Evolutionary conservation across 2,888 invertebrate species (phyloP), one percentile per base, ranked within the genome.

Genomic region (Danaus chrysippus): DNA sequence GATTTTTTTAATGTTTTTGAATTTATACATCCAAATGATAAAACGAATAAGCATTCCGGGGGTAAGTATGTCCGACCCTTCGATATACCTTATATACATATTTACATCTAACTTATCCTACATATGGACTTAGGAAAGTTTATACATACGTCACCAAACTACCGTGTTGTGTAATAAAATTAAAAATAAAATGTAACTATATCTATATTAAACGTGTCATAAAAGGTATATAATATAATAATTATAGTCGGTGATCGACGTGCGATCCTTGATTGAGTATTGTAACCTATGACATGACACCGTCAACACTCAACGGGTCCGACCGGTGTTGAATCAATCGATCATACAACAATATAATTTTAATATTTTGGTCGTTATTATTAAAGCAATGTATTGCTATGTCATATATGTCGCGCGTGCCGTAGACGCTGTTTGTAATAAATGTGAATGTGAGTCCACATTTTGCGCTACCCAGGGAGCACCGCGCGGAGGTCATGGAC

Each of bases 401-500:
- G 61, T 56, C 61, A 53, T 64, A 59, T 54, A 54, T 60, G 23
- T 34, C 52, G 62, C 61, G 72, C 72, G 72, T 73, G 68, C 71
- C 72, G 73, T 73, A 72, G 75, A 73, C 61, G 54, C 73, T n/a
- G 71, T 74, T 73, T 70, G 69, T 68, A 74, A 76, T 72, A 73
- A 76, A 83, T 82, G 82, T 81, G 79, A 81, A 82, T 82, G 74
- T 72, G 76, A 79, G 88, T 88, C 88, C 88, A 87, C 88, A 80
- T 76, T 87, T 88, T 86, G 88, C 88, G 88, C 87, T 81, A 89
- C 89, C 88, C 88, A 87, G 89, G 89, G 88, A 86, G 88, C 88
- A 89, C 88, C 88, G 84, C 88, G 88, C 82, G 88, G 88, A 89
- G 88, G 88, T 86, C 82, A 88, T 89, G 88, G 88, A 89, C 88